Evolutionary conservation across 2,113 vertebrate genomes (phyloP).

Genomic region (Tiliqua scincoides): DNA sequence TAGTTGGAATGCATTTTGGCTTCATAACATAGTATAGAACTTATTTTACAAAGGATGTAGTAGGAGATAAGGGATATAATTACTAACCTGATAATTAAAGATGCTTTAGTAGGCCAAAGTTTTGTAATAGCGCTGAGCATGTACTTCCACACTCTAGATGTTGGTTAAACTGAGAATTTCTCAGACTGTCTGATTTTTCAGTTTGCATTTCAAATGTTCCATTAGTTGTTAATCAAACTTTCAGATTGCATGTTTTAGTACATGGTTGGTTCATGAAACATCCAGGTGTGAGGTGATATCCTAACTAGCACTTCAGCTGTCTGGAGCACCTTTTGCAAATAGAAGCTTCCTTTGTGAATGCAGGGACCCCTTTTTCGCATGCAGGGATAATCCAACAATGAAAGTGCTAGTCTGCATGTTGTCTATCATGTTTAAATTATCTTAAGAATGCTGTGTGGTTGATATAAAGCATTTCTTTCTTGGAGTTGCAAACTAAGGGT

Average conservation of each 20-base stretch:
- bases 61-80: not conserved
- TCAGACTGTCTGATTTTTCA: not conserved
- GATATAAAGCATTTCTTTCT: not conserved
- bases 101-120: not conserved
- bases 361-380: no score
- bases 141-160: not conserved
- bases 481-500: not conserved
- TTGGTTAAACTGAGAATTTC: not conserved
- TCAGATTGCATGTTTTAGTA: not conserved
- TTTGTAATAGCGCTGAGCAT: not conserved
- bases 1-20: not conserved
- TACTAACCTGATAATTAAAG: not conserved
- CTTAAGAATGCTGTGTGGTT: not conserved
- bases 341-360: no score
- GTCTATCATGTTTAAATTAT: no score
- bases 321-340: not conserved
- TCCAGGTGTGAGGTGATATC: no score
- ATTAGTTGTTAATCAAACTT: not conserved
- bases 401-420: no score
- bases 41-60: not conserved
- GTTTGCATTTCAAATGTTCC: not conserved
- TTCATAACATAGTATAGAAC: not conserved
- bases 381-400: no score
- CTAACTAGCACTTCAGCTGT: no score
- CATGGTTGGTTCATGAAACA: not conserved